phyloP scores from a whole-genome alignment of 2,888 invertebrate species.

The Leptinotarsa juncta region DNA sequence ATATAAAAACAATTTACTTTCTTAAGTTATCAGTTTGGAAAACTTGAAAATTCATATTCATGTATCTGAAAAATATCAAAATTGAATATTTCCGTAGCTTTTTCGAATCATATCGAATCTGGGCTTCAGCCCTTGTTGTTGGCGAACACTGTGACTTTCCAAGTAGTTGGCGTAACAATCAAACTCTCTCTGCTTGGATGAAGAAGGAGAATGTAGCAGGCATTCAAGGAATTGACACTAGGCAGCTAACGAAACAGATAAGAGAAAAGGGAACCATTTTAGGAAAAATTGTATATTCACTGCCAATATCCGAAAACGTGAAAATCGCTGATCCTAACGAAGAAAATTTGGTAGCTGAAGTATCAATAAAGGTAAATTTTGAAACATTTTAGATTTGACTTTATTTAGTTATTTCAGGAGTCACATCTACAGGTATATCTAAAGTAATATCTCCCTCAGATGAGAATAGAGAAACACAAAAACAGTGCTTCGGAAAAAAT shows the following conservation, averaged over 20 bases:
- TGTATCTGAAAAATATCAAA: conserved; percentile 2
- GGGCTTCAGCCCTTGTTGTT: conserved; percentile 92
- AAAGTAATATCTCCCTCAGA: too few relatives aligned
- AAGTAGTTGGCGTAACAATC: conserved; percentile 89
- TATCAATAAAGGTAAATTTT: conserved; percentile 78
- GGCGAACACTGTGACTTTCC: conserved; percentile 88
- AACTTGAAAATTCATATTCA: too few relatives aligned
- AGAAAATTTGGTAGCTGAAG: conserved; percentile 91
- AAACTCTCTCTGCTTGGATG: conserved; percentile 89
- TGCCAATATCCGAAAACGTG: conserved; percentile 65
- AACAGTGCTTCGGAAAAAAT: too few relatives aligned
- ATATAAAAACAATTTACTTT: too few relatives aligned
- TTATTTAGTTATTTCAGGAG: not conserved
- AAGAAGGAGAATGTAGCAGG: conserved; percentile 83
- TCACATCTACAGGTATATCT: too few relatives aligned
- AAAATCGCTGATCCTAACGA: conserved; percentile 84
- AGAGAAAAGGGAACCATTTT: conserved; percentile 89
- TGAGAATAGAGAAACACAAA: too few relatives aligned
- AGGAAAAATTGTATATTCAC: conserved; percentile 73
- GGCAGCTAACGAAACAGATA: conserved; percentile 91
- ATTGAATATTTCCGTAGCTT: conserved; percentile 69
- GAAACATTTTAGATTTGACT: not conserved
- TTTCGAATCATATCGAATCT: conserved; percentile 93
- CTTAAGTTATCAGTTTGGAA: not conserved
- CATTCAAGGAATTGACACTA: conserved; percentile 92